Evolutionary conservation across 2,888 invertebrate genomes (phyloP).

Genomic region (Bedellia somnulentella): DNA sequence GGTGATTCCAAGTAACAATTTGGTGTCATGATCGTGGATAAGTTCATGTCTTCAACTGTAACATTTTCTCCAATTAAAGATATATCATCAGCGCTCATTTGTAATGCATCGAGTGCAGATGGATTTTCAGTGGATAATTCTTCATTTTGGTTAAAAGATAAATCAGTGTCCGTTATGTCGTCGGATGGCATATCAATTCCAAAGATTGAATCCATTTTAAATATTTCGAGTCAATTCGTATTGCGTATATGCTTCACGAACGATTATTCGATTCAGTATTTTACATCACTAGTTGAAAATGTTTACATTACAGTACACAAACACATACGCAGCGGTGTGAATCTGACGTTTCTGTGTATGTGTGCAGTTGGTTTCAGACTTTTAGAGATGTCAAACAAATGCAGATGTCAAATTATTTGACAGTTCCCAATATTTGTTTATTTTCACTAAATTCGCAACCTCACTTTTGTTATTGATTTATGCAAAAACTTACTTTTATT

Average conservation of each 20-base stretch:
- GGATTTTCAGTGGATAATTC: conserved; percentile 29
- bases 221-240: too few relatives aligned
- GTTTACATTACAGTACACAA: conserved; percentile 8
- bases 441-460: too few relatives aligned
- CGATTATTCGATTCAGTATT: too few relatives aligned
- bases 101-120: conserved; percentile 40
- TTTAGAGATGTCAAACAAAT: conserved; percentile 57
- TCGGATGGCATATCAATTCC: too few relatives aligned
- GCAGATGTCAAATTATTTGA: too few relatives aligned
- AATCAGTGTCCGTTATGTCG: too few relatives aligned
- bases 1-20: too few relatives aligned
- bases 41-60: conserved; percentile 26
- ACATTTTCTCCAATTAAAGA: conserved; percentile 44
- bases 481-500: too few relatives aligned
- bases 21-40: conserved; percentile 13
- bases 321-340: conserved; percentile 33
- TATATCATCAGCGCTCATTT: conserved; percentile 36
- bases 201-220: conserved; percentile 1
- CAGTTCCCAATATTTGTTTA: too few relatives aligned
- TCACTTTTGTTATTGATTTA: too few relatives aligned
- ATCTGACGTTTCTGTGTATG: conserved; percentile 16
- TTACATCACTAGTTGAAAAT: conserved; percentile 36
- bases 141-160: too few relatives aligned
- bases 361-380: conserved; percentile 26
- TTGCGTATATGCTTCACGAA: too few relatives aligned